Base-by-base conservation (phyloP, 1,140 invertebrate genomes). In the Heliconius nattereri region DNA sequence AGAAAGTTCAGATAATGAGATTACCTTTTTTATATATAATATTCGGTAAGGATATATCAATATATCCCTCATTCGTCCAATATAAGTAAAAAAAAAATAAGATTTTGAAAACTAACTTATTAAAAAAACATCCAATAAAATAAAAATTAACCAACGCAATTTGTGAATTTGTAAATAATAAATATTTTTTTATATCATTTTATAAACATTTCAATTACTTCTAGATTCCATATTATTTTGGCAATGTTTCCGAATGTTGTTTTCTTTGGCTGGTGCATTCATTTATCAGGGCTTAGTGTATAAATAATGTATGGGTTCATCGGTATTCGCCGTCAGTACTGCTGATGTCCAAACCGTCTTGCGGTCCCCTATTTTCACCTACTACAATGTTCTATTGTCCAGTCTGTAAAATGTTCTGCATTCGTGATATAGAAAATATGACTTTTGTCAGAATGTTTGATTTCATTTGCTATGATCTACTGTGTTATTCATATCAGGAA, bases 261-360 rank as follows among this genome's bases (percentile, higher is more conserved):
- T 90, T 92, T 91, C 92, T 85, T 91, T 85, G 81, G 84, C 82
- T 81, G 85, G 85, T 92, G 91, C 91, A 92, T 93, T 92, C 90
- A 92, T 91, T 91, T 91, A 84, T 87, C 85, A 85, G 86, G 89
- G 86, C 90, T 93, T 92, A 92, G 89, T 85, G 86, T 83, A 93
- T 93, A 92, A 91, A 93, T 93, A 93, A 93, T 93, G 91, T 89
- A 93, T 93, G 85, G 86, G 87, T 87, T 86, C 89, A 93, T 93
- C 88, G 88, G 88, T 91, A 93, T 93, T 91, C 91, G 71, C 77
- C 85, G 83, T 80, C 85, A 76, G 86, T 86, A 81, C 83, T 75
- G 80, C 82, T 84, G 71, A 80, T 82, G 83, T 83, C 84, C 83
- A 71, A 83, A 72, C 71, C 40, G 71, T 81, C 76, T 83, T 78